Evolutionary conservation across 2,113 vertebrate genomes (phyloP).

Genomic region (Poecilia latipinna): DNA sequence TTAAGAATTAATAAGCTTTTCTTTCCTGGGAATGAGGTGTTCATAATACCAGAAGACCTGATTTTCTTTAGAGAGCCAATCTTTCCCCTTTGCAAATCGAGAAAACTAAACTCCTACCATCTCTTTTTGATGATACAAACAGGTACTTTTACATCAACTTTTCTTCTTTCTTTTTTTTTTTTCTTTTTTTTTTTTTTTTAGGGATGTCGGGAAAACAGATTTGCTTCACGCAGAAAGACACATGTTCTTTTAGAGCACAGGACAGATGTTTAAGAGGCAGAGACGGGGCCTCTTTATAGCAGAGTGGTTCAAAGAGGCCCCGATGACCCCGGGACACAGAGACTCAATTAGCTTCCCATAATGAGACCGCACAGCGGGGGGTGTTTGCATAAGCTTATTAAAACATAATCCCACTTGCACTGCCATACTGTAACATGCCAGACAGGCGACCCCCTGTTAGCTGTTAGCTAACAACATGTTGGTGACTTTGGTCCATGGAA

Average conservation of each 20-base stretch:
- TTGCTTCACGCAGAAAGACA: constrained; percentile 43
- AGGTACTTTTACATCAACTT: no score
- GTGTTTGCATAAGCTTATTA: constrained; percentile 75
- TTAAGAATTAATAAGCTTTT: no score
- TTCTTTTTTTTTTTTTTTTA: no score
- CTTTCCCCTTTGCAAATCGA: no score
- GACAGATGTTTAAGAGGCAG: constrained; percentile 64
- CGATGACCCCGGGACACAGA: constrained; percentile 56
- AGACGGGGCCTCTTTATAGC: constrained; percentile 57
- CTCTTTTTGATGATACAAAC: no score
- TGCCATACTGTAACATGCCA: constrained; percentile 50
- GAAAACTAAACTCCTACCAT: no score
- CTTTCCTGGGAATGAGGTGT: not conserved
- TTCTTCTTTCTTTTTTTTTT: no score
- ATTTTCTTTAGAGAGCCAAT: not conserved
- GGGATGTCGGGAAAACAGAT: constrained; percentile 21
- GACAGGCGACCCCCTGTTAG: constrained; percentile 24
- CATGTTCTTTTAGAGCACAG: constrained; percentile 53
- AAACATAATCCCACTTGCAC: constrained; percentile 70
- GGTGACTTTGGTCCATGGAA: constrained; percentile 11
- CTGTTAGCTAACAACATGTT: constrained; percentile 28
- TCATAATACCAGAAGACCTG: not conserved
- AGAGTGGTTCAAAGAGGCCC: constrained; percentile 57
- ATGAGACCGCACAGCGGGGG: constrained; percentile 65
- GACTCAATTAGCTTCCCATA: constrained; percentile 68